Base-by-base conservation (phyloP, 1,140 invertebrate genomes). In the Pectinophora gossypiella region DNA sequence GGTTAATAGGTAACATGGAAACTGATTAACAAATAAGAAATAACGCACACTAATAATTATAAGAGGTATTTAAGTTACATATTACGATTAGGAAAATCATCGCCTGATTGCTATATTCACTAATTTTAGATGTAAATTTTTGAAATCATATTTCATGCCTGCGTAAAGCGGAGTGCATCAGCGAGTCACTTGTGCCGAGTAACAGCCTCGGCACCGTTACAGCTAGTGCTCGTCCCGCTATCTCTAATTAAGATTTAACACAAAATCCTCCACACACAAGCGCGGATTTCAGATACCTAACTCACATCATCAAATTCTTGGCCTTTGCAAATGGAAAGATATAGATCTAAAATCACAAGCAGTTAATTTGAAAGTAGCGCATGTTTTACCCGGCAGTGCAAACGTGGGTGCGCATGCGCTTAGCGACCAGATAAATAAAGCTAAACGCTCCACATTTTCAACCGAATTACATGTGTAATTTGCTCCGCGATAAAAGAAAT, bases 341-440 rank as follows among this genome's bases (percentile, higher is more conserved):
- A n/a, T n/a, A n/a, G n/a, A n/a, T n/a, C n/a, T n/a, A n/a, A 32
- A 3, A 32, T 3, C 10, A 3, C 9, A 32, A 32, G 9, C 1
- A n/a, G 27, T n/a, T 32, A 3, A 32, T 32, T 32, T 32, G 27
- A 32, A 32, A 32, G 27, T 52, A 20, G 42, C 40, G 19, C 13
- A 40, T 57, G 42, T 64, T 61, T 61, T 48, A n/a, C n/a, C 56
- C 49, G 20, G 36, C 32, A 9, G 54, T 59, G 59, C 62, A 63
- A 44, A 64, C 68, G 68, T 69, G 61, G 59, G 63, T 49, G 58
- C 54, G 40, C 48, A 66, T 75, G 66, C 60, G 60, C 66, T 72
- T 69, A 75, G 64, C 61, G 64, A 69, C 66, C 45, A 59, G 60
- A 70, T 64, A 66, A 66, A 64, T 65, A 63, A 64, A 72, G 49